A percentile compares a stretch with the other conserved stretches of the same genome.
Conservation (phyloP, 2,888 invertebrate genomes). For the Globia sparganii region DNA sequence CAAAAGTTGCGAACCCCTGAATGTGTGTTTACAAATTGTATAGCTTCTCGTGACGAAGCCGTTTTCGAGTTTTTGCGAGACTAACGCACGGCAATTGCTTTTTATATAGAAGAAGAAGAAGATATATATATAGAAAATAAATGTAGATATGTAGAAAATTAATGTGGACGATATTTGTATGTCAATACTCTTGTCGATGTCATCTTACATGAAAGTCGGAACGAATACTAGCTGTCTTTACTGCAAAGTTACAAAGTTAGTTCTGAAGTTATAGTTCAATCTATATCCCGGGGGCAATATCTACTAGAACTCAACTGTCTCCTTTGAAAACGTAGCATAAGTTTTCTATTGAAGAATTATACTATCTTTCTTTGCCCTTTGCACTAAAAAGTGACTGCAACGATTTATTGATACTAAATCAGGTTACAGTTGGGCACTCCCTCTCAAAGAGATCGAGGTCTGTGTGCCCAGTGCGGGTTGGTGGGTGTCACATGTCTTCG, state of each 20-base stretch:
- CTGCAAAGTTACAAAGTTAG: slow-evolving; percentile 15
- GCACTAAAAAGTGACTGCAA: background rate
- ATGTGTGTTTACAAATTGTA: no score
- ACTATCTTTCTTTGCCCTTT: background rate
- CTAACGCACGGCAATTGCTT: no score
- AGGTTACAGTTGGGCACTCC: no score
- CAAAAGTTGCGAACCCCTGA: no score
- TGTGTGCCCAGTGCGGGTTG: background rate
- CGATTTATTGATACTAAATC: no score
- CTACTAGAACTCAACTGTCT: background rate
- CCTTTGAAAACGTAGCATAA: background rate
- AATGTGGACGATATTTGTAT: background rate
- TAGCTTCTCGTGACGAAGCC: no score
- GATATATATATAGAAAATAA: no score
- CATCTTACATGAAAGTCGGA: background rate
- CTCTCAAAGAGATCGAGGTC: no score
- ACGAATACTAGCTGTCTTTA: background rate
- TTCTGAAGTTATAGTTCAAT: slow-evolving; percentile 6
- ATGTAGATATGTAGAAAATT: no score
- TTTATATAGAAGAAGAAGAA: no score
- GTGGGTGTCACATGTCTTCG: background rate
- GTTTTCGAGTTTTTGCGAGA: no score
- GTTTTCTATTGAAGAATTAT: background rate
- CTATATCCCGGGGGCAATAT: background rate
- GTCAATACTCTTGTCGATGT: background rate